Base-by-base conservation (phyloP, 1,140 invertebrate genomes). In the Drosophila neocordata region DNA sequence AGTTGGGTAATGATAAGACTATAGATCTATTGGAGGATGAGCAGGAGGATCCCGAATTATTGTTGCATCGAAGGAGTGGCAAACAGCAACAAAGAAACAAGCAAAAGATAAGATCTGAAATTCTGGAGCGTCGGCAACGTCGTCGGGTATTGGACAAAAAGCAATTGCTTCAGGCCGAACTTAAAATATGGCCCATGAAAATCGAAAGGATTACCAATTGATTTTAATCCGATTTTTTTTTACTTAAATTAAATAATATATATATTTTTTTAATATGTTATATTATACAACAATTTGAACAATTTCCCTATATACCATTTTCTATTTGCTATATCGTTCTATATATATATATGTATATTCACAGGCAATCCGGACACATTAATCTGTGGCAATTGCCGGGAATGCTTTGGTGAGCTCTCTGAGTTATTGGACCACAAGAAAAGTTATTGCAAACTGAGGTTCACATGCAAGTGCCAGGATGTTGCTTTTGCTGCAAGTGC, bases 401-500 rank as follows among this genome's bases (percentile, higher is more conserved):
- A 96, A 92, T 94, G 96, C 92, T 97, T 97, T 92, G 94, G 94
- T 56, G 96, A 96, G 77, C 93, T 97, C 34, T 94, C 95, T 84
- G 96, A 96, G 82, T 93, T 97, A 80, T 94, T 97, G 75, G 96
- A 97, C 84, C 96, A 97, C 93, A 97, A 97, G 92, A 95, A 96
- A 91, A 94, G 94, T 74, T 96, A 96, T 92, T 97, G 96, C 92
- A 96, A 96, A 92, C 93, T 97, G 77, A 94, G 96, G 83, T 96
- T 96, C 92, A 96, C 95, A 79, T 97, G 96, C 93, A 96, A 96
- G 93, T 97, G 96, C 92, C 94, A 95, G 93, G 94, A 90, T 87
- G 70, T 89, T 69, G 81, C 89, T 69, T 85, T 90, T 67, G 75
- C 90, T 65, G 77, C 88, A 79, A 91, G 90, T 91, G 78, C 88